These are phyloP conservation scores for Achroia grisella DNA, from an alignment of 1,140 invertebrate species.

Conservation along the genomic window DNA sequence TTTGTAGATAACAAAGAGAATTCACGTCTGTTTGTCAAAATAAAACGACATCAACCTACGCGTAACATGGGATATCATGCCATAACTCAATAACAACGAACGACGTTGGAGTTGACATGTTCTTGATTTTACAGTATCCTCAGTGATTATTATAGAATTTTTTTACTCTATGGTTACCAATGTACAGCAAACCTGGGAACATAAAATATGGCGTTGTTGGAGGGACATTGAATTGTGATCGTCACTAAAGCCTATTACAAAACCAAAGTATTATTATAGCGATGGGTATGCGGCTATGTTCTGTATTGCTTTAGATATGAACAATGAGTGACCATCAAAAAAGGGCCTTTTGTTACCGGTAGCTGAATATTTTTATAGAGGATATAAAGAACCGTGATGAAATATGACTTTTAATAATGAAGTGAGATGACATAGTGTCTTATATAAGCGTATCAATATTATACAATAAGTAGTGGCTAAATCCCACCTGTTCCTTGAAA, in stretches of 20 bases:
- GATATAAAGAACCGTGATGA: conserved; percentile 41
- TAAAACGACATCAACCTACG: conserved; percentile 54
- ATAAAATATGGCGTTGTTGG: conserved; percentile 35
- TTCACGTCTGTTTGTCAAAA: conserved; percentile 59
- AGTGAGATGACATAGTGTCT: not conserved
- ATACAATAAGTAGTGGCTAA: too few relatives aligned
- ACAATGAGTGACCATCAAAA: conserved; percentile 65
- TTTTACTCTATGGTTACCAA: conserved; percentile 18
- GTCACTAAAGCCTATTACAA: conserved; percentile 42
- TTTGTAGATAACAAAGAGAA: conserved; percentile 51
- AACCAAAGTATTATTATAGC: conserved; percentile 48
- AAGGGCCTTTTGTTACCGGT: conserved; percentile 43
- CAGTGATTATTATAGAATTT: conserved; percentile 10
- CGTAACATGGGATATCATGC: conserved; percentile 38
- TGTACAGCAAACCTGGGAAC: not conserved
- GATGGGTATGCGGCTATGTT: conserved; percentile 54
- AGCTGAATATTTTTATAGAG: conserved; percentile 60
- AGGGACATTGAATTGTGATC: conserved; percentile 17
- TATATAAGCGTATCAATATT: too few relatives aligned
- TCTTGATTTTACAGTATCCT: conserved; percentile 1
- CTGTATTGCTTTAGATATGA: conserved; percentile 38
- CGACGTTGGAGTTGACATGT: not conserved
- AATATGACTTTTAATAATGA: conserved; percentile 18
- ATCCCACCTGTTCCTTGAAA: too few relatives aligned
- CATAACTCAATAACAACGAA: conserved; percentile 8